Conservation (phyloP, 1,140 invertebrate genomes). For the Aphis gossypii region DNA sequence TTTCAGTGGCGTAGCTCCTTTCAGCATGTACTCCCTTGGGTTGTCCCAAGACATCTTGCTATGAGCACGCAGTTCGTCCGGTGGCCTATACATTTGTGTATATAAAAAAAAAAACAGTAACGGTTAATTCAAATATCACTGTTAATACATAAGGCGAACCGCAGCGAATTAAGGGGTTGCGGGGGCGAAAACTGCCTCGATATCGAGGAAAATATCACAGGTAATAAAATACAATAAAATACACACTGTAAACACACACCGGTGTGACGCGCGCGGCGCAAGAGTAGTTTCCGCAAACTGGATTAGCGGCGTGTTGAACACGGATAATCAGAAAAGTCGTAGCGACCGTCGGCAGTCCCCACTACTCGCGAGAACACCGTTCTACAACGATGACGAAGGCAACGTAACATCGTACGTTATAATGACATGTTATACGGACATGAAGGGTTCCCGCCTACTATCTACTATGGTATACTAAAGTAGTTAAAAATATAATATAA, state of each 20-base stretch:
- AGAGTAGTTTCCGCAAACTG: constrained; percentile 57
- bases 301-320: constrained; percentile 48
- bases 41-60: constrained; percentile 55
- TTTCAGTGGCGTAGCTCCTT: constrained; percentile 48
- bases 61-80: constrained; percentile 15
- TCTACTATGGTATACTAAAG: background rate
- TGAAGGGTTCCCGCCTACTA: constrained; percentile 13
- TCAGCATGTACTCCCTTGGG: constrained; percentile 53
- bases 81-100: constrained; percentile 43
- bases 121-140: background rate
- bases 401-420: background rate
- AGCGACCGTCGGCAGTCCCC: constrained; percentile 6
- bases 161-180: background rate
- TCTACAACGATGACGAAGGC: background rate
- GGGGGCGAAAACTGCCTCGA: background rate
- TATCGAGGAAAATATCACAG: background rate
- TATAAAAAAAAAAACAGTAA: background rate
- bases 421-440: background rate
- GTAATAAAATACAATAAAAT: background rate
- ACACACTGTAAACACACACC: background rate
- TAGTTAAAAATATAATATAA: background rate
- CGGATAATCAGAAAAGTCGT: constrained; percentile 56
- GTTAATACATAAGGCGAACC: background rate
- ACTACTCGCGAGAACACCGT: background rate
- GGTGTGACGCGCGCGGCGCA: constrained; percentile 30